Percentiles rank a stretch among this genome's conserved stretches.
These are phyloP conservation scores for Tragelaphus buxtoni DNA, from an alignment of 2,113 vertebrate genomes.

Conservation along the genomic window DNA sequence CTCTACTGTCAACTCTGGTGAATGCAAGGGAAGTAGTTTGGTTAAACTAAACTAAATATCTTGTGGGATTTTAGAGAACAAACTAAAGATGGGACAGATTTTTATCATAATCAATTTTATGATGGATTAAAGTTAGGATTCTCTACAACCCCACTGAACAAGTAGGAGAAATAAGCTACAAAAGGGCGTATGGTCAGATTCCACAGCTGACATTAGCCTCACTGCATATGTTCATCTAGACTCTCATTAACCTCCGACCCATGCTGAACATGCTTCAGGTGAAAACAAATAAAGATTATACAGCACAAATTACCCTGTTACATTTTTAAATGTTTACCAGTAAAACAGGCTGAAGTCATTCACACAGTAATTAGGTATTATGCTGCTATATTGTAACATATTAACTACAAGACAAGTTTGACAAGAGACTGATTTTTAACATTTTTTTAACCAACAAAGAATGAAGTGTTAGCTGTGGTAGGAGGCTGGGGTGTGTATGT, in stretches of 20 bases:
- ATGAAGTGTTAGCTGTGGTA: background rate
- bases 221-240: background rate
- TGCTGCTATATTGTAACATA: background rate
- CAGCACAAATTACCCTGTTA: slow-evolving; percentile 18
- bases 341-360: background rate
- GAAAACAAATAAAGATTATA: slow-evolving; percentile 1
- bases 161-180: background rate
- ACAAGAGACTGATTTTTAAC: slow-evolving; percentile 12
- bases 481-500: background rate
- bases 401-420: slow-evolving; percentile 12
- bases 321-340: slow-evolving; percentile 54
- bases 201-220: background rate
- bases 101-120: background rate
- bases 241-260: slow-evolving; percentile 9
- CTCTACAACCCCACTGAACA: background rate
- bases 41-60: background rate
- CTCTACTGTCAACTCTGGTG: background rate
- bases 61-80: background rate
- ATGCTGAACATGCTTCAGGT: background rate
- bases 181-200: background rate
- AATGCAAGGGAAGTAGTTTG: background rate
- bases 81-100: background rate
- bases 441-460: slow-evolving; percentile 18
- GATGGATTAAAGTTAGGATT: background rate
- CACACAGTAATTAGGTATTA: background rate